phyloP scores from a whole-genome alignment of 1,140 invertebrate genomes.

The Aleiodes sp. region DNA sequence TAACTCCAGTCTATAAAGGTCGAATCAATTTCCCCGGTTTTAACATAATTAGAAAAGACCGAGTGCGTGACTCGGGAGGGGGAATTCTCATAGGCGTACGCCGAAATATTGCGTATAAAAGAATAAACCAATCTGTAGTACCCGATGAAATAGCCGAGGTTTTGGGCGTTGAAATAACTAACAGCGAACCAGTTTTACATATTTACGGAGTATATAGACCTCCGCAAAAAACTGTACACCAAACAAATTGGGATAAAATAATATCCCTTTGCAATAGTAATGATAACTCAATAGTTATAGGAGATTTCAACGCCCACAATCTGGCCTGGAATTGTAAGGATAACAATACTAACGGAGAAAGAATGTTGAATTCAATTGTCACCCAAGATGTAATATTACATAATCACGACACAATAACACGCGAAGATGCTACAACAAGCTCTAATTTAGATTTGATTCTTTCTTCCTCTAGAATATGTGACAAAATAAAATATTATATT shows the following conservation, averaged over 20 bases:
- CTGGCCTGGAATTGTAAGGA: slow-evolving; percentile 9
- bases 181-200: background rate
- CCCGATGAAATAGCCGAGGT: background rate
- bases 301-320: slow-evolving; percentile 24
- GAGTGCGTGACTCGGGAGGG: background rate
- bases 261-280: background rate
- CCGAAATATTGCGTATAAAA: slow-evolving; percentile 6
- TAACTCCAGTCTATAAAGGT: too few species aligned
- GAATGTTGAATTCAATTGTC: background rate
- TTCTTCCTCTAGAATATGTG: background rate
- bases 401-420: background rate
- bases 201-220: slow-evolving; percentile 25
- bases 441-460: background rate
- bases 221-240: slow-evolving; percentile 2
- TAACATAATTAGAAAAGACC: background rate
- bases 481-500: background rate
- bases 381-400: background rate
- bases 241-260: slow-evolving; percentile 22
- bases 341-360: background rate
- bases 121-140: background rate
- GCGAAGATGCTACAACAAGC: background rate
- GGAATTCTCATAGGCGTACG: slow-evolving; percentile 6
- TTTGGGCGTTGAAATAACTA: slow-evolving; percentile 18
- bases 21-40: background rate
- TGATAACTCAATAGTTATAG: background rate